Conservation (phyloP, 2,888 invertebrate species). For the Drosophila algonquin region DNA sequence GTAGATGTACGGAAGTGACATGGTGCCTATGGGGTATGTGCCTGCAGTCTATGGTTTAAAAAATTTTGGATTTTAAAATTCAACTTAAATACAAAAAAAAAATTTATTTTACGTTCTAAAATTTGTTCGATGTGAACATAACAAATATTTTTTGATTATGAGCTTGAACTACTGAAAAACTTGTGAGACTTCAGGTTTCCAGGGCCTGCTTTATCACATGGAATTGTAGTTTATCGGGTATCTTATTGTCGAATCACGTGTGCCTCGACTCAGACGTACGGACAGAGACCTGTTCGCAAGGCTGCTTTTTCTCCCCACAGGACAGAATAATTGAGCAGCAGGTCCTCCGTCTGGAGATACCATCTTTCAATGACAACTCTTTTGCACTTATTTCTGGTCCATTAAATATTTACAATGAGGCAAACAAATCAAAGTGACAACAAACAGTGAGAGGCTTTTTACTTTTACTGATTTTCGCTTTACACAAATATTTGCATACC, state of each 20-base stretch:
- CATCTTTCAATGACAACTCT: neutral
- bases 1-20: neutral
- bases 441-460: conserved; percentile 44
- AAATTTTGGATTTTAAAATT: neutral
- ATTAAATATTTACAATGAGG: conserved; percentile 74
- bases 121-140: too few relatives aligned
- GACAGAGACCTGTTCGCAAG: too few relatives aligned
- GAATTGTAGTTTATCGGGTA: neutral
- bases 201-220: neutral
- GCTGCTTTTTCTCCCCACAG: neutral
- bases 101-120: neutral
- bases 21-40: too few relatives aligned
- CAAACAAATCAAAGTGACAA: conserved; percentile 74
- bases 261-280: neutral
- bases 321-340: neutral
- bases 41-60: neutral
- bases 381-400: conserved; percentile 63
- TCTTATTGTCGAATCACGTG: neutral
- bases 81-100: neutral
- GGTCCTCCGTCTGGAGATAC: neutral
- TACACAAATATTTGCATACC: conserved; percentile 70
- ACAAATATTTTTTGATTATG: neutral
- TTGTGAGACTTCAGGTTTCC: neutral
- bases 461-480: conserved; percentile 69
- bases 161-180: neutral